phyloP scores from a whole-genome alignment of 2,113 vertebrate species.

The Oreochromis tanganicae region DNA sequence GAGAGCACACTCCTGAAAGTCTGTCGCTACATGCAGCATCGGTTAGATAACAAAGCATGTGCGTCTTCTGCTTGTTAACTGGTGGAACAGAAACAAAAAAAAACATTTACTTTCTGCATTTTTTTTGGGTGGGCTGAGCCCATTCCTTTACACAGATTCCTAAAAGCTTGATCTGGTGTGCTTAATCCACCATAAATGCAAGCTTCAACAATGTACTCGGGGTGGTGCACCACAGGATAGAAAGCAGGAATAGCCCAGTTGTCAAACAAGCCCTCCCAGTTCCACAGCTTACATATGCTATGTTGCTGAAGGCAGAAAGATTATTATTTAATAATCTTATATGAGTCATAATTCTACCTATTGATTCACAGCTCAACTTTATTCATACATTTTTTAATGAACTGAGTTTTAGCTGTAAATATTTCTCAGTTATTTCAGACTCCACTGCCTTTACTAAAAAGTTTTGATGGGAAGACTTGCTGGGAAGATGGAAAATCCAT shows the following conservation, averaged over 20 bases:
- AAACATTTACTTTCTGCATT: rapidly evolving
- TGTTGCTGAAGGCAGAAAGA: neutral
- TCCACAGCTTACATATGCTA: neutral
- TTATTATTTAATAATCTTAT: neutral
- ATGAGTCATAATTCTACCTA: neutral
- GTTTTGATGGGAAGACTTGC: neutral
- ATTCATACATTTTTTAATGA: neutral
- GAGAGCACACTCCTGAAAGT: neutral
- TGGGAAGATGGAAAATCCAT: neutral
- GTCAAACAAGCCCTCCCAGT: neutral
- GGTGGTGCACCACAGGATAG: neutral
- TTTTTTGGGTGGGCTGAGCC: neutral
- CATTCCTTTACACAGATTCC: neutral
- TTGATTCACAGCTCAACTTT: neutral
- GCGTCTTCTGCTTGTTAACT: neutral
- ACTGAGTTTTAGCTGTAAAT: neutral
- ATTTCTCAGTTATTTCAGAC: neutral
- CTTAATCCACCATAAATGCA: neutral
- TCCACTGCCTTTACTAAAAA: neutral
- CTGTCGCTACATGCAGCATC: neutral
- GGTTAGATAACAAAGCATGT: neutral
- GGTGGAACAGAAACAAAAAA: neutral
- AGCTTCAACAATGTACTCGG: neutral
- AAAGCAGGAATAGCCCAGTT: neutral
- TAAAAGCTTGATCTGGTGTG: neutral